Conservation (phyloP, 2,113 vertebrate species). For the Heterotilapia buettikoferi region DNA sequence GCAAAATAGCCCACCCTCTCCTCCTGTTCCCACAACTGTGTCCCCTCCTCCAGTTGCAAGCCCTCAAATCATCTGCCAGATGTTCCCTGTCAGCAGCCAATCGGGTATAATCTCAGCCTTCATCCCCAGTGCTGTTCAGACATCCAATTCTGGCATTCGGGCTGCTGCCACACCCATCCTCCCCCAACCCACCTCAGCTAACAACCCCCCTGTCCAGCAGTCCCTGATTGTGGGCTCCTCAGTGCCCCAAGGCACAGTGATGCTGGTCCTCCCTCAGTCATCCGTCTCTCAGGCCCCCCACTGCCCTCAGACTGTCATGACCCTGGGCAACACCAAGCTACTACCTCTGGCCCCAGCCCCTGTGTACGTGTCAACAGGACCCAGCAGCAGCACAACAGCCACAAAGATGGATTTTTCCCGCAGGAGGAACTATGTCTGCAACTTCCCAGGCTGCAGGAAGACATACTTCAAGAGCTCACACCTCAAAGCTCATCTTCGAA, state of each 20-base stretch:
- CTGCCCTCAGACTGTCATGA: conserved; percentile 76
- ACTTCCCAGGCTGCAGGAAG: conserved; percentile 90
- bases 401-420: conserved; percentile 89
- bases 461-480: conserved; percentile 99
- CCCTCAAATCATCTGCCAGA: conserved; percentile 88
- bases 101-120: conserved; percentile 82
- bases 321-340: conserved; percentile 85
- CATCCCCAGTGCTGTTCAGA: conserved; percentile 75
- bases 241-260: conserved; percentile 87
- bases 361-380: conserved; percentile 80
- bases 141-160: conserved; percentile 63
- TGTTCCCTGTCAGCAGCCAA: conserved; percentile 84
- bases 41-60: conserved; percentile 71
- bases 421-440: conserved; percentile 91
- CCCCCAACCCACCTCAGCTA: conserved; percentile 65
- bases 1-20: conserved; percentile 11
- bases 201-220: conserved; percentile 61
- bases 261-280: conserved; percentile 89
- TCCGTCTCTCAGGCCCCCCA: conserved; percentile 69
- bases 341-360: conserved; percentile 94
- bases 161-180: conserved; percentile 70
- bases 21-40: conserved; percentile 50
- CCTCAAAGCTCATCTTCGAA: conserved; percentile 96
- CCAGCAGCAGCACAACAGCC: conserved; percentile 43
- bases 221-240: conserved; percentile 81